A percentile compares a stretch with the other conserved stretches of the same genome.
These are phyloP conservation scores for Osmoderma eremita DNA, from an alignment of 2,888 invertebrate species.

Conservation along the genomic window DNA sequence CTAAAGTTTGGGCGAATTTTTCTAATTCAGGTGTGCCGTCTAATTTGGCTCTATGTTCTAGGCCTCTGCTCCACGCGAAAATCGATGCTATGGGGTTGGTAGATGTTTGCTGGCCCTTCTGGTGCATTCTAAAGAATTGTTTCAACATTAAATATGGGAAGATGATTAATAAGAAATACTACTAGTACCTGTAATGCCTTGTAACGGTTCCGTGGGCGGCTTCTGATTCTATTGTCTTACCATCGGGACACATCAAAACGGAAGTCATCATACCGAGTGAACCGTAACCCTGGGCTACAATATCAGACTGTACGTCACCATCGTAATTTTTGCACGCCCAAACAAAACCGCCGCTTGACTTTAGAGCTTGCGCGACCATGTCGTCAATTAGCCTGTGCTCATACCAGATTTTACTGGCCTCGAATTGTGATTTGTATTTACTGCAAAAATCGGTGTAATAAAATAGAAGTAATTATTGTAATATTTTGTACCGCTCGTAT, in stretches of 20 bases:
- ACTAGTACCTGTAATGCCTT: conserved; percentile 76
- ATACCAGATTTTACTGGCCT: conserved; percentile 85
- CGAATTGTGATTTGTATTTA: conserved; percentile 79
- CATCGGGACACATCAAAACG: conserved; percentile 88
- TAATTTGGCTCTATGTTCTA: conserved; percentile 83
- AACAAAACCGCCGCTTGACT: conserved; percentile 86
- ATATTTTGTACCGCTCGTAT: conserved; percentile 75
- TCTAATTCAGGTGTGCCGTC: conserved; percentile 80
- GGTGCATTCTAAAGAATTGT: conserved; percentile 74
- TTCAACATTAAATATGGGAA: conserved; percentile 4
- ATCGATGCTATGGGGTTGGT: conserved; percentile 93
- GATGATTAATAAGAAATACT: background rate
- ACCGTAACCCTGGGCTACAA: conserved; percentile 83
- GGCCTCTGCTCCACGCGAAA: conserved; percentile 90
- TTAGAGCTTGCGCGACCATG: conserved; percentile 88
- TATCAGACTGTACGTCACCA: conserved; percentile 90
- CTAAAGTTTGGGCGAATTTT: conserved; percentile 77
- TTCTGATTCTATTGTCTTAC: conserved; percentile 88
- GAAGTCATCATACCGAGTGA: conserved; percentile 92
- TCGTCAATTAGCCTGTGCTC: conserved; percentile 92
- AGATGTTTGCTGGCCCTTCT: conserved; percentile 86
- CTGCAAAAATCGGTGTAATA: conserved; percentile 59
- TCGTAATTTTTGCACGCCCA: conserved; percentile 96
- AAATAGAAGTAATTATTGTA: background rate
- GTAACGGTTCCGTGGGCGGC: conserved; percentile 94